Conservation (phyloP, 2,113 vertebrate genomes). For the Sorex araneus region DNA sequence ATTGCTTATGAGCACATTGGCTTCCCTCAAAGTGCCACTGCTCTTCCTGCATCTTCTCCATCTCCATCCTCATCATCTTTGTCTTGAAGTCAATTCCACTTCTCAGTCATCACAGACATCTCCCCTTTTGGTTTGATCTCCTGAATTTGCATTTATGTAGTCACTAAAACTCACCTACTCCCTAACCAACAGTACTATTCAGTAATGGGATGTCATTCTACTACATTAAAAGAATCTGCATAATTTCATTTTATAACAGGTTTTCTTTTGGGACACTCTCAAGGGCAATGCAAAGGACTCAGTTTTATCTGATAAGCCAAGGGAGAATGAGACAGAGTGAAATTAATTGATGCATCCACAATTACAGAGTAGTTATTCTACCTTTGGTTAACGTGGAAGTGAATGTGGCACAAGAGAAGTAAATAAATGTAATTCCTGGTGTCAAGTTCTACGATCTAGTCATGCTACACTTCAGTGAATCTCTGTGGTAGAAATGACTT, state of each 20-base stretch:
- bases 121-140: not conserved
- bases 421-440: not conserved
- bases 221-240: not conserved
- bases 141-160: not conserved
- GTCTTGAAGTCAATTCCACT: no score
- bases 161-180: not conserved
- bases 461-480: not conserved
- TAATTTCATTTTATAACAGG: not conserved
- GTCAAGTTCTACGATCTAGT: not conserved
- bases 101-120: no score
- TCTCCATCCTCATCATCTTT: no score
- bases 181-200: not conserved
- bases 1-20: no score
- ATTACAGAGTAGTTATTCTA: not conserved
- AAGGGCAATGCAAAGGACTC: not conserved
- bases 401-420: no score
- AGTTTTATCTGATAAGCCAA: not conserved
- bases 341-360: not conserved
- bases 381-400: not conserved
- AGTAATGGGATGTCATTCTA: not conserved
- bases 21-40: not conserved
- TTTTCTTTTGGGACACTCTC: not conserved
- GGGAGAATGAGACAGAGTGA: not conserved
- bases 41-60: not conserved
- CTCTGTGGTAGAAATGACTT: not conserved